Evolutionary conservation across 2,888 invertebrate genomes (phyloP), one percentile per base, ranked within the genome.

Genomic region (Portevinia maculata): DNA sequence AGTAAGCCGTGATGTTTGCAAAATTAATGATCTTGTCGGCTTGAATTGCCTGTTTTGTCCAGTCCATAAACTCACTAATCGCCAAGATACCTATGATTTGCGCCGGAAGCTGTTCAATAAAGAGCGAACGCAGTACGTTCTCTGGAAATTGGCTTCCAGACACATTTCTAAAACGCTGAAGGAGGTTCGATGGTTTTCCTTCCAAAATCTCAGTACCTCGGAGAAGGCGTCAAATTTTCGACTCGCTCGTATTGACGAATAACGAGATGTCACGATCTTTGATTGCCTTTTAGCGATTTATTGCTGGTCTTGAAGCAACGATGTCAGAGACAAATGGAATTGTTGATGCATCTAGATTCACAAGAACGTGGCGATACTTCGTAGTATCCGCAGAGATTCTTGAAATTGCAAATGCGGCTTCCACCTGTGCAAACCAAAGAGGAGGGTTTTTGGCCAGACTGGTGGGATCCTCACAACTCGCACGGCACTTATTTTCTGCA

Each of bases 241-340:
- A 62, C 30, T 62, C 48, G 3, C 62, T 62, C 8, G 62, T 62
- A 48, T 62, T 37, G n/a, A 48, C 48, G 34, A 65, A 65, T 0
- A 41, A 65, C 6, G 41, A 52, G n/a, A 65, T 65, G 11, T 52
- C 39, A 11, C 52, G 64, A 15, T 52, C 11, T 39, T 52, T 64
- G 9, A 64, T 50, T 13, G 39, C n/a, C 5, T 65, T 28, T 39
- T 41, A 52, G 1, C 39, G n/a, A 32, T 52, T 53, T 7, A n/a
- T 30, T 39, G 24, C 1, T 28, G 65, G 52, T 15, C 52, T 39
- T 41, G 41, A 19, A 1, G 48, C 34, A 24, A 65, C 17, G 21
- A 50, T n/a, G n/a, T n/a, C n/a, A n/a, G n/a, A n/a, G n/a, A n/a
- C n/a, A n/a, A n/a, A n/a, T n/a, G n/a, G n/a, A n/a, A n/a, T n/a